Evolutionary conservation across 1,140 invertebrate species (phyloP), one percentile per base, ranked within the genome.

Genomic region (Drosophila ironensis): DNA sequence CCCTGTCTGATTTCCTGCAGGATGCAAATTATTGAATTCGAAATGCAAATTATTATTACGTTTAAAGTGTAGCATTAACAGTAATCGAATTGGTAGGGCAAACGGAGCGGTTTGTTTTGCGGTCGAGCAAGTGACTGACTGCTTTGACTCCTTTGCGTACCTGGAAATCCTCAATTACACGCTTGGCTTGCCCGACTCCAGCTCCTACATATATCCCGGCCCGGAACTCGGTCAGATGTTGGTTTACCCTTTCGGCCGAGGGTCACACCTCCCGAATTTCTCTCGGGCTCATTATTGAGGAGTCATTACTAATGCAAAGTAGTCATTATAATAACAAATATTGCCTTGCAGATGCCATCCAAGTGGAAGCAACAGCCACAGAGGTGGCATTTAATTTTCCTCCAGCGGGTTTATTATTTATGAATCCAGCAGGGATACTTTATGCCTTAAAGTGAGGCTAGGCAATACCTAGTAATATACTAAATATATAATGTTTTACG

Each of bases 21-120:
- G 77, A 82, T 82, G 77, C 77, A 81, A 81, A 76, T 81, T 81
- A 81, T 69, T 72, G 38, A 81, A 82, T 76, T 82, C 50, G 30
- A 77, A 84, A 82, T 84, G 73, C 78, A 82, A 82, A 82, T 84
- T 77, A 73, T 70, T 61, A 47, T 77, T 66, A 72, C 64, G 59
- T 77, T 72, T 84, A 66, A 73, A 37, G 64, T 77, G 67, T 54
- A 33, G 51, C 17, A 45, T 45, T 59, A 56, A 28, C 57, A 47
- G 14, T 40, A 63, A 61, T 63, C 56, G 59, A 61, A 63, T 40
- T 61, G 28, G 20, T 30, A 16, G 19, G 35, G 12, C 17, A 28
- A 27, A 12, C 33, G 11, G 27, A 56, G 42, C 12, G 24, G 37
- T 40, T 38, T 38, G 38, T 57, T 33, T 11, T 63, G 59, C 6